Conservation (phyloP, 2,888 invertebrate species). For the Andrena chrysosceles region DNA sequence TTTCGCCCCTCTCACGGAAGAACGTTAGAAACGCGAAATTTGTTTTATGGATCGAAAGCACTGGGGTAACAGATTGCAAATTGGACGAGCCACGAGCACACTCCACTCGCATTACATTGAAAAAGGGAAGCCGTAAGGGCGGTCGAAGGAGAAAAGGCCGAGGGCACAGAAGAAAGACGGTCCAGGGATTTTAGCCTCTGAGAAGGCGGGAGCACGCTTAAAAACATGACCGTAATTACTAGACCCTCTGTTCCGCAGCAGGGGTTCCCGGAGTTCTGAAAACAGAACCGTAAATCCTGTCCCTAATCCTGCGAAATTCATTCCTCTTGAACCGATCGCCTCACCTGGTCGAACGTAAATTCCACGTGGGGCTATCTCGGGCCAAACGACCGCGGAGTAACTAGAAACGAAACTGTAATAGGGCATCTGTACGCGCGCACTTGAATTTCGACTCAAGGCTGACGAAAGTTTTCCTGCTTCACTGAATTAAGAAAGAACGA, state of each 20-base stretch:
- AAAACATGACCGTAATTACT: conserved; percentile 67
- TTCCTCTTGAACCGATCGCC: conserved; percentile 32
- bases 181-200: conserved; percentile 28
- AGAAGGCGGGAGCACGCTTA: conserved; percentile 32
- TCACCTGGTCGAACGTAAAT: conserved; percentile 29
- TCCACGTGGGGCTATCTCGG: neutral
- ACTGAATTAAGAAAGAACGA: too few species aligned
- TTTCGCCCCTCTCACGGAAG: neutral
- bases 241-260: conserved; percentile 44
- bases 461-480: too few species aligned
- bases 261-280: conserved; percentile 35
- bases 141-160: conserved; percentile 3
- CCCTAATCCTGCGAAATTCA: conserved; percentile 56
- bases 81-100: conserved; percentile 19
- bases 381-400: neutral
- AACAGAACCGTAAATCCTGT: conserved; percentile 61
- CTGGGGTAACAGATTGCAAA: conserved; percentile 34
- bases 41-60: conserved; percentile 23
- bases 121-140: conserved; percentile 16
- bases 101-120: conserved; percentile 20
- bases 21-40: conserved; percentile 30
- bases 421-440: too few species aligned
- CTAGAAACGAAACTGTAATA: neutral
- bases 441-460: too few species aligned
- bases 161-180: conserved; percentile 35